Evolutionary conservation across 2,113 vertebrate species (phyloP).

Genomic region (Lasiurus cinereus): DNA sequence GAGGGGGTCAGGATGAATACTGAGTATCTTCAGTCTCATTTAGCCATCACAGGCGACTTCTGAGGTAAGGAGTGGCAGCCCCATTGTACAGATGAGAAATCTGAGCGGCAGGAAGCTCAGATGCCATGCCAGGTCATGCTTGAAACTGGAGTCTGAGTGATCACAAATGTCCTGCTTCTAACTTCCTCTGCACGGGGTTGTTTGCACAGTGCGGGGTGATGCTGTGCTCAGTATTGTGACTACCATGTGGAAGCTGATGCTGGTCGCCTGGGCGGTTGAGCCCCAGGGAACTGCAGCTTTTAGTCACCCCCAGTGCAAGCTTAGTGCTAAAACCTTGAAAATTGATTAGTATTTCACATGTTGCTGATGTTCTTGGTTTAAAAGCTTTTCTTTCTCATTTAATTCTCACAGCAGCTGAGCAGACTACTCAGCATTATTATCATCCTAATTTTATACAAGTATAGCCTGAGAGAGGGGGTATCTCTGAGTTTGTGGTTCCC

Average conservation of each 20-base stretch:
- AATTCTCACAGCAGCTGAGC: not conserved
- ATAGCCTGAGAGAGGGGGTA: not conserved
- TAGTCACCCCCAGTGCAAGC: not conserved
- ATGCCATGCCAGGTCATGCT: not conserved
- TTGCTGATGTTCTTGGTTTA: not conserved
- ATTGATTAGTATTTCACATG: not conserved
- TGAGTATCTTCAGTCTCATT: not conserved
- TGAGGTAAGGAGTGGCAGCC: not conserved
- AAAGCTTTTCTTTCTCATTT: conserved; percentile 8
- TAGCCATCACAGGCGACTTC: not conserved
- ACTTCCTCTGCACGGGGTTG: not conserved
- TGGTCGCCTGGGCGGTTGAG: not conserved
- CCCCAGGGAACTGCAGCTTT: not conserved
- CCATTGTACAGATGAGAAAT: not conserved
- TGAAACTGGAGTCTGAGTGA: not conserved
- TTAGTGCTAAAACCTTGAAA: not conserved
- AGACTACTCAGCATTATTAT: not conserved
- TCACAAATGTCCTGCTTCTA: not conserved
- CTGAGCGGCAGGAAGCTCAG: not conserved
- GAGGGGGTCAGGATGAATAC: too few relatives aligned
- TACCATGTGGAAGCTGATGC: not conserved
- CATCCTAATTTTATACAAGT: not conserved
- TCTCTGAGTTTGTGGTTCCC: not conserved
- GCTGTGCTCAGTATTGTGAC: not conserved
- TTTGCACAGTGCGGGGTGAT: not conserved